Conservation (phyloP, 2,888 invertebrate species). For the Ennomos fuscantarius region DNA sequence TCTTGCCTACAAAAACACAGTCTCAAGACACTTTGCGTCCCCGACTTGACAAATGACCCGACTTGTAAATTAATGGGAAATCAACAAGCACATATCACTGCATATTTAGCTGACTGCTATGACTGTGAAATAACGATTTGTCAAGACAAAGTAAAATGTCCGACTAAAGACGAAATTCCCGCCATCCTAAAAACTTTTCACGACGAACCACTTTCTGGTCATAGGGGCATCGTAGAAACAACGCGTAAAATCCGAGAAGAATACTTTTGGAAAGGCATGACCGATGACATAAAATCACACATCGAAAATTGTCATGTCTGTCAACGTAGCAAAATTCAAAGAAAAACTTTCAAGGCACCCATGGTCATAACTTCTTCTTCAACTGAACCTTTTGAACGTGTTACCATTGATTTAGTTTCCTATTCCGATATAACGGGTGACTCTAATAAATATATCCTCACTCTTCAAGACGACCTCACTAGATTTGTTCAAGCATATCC, state of each 20-base stretch:
- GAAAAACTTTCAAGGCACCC: conserved; percentile 47
- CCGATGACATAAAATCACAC: conserved; percentile 46
- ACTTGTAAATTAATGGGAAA: no score
- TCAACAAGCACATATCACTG: no score
- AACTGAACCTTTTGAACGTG: no score
- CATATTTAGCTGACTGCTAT: no score
- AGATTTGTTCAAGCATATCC: conserved; percentile 54
- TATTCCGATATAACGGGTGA: conserved; percentile 49
- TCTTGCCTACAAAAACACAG: no score
- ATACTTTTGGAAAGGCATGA: conserved; percentile 53
- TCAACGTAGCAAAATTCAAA: conserved; percentile 48
- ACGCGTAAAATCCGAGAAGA: conserved; percentile 46
- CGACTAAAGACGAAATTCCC: no score
- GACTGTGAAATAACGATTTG: no score
- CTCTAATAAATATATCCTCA: conserved; percentile 47
- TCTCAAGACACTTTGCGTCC: no score
- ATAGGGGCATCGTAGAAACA: conserved; percentile 48
- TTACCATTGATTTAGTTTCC: no score
- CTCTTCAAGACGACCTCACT: conserved; percentile 50
- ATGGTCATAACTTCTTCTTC: conserved; percentile 52
- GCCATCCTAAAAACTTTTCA: conserved; percentile 49
- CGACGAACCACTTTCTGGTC: conserved; percentile 48
- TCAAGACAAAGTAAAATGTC: no score
- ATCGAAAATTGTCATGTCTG: conserved; percentile 42
- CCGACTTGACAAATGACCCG: no score